Evolutionary conservation across 2,888 invertebrate species (phyloP).

Genomic region (Adineta ricciae): DNA sequence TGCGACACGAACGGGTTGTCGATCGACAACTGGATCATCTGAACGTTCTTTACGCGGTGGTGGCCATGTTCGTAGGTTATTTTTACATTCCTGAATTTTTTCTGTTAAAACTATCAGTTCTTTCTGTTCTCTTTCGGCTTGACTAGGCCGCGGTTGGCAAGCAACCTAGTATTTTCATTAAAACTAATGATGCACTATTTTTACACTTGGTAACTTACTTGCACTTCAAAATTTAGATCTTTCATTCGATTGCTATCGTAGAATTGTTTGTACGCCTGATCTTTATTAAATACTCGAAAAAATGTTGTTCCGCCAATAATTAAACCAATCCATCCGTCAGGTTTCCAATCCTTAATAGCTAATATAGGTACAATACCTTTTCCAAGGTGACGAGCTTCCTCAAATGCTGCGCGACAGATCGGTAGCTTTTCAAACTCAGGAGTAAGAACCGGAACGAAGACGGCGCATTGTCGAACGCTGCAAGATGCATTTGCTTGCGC

Average conservation of each 20-base stretch:
- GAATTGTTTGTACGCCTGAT: not conserved
- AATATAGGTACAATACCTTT: conserved; percentile 10
- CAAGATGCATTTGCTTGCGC: not conserved
- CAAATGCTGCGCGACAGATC: not conserved
- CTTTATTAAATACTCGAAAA: conserved; percentile 17
- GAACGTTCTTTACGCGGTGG: conserved; percentile 18
- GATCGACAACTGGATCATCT: not conserved
- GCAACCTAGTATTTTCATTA: not conserved
- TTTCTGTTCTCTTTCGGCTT: conserved; percentile 17
- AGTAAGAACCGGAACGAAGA: not conserved
- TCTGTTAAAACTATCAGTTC: not conserved
- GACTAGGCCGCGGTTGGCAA: not conserved
- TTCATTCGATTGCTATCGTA: conserved; percentile 20
- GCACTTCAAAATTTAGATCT: not conserved
- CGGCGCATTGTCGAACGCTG: not conserved
- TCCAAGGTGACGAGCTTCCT: conserved; percentile 10
- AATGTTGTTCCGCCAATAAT: conserved; percentile 27
- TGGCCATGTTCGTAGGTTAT: conserved; percentile 31
- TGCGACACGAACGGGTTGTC: conserved; percentile 2
- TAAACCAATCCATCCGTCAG: conserved; percentile 32
- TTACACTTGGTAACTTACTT: too few species aligned
- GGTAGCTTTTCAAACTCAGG: not conserved
- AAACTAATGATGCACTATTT: too few species aligned
- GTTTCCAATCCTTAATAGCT: conserved; percentile 1
- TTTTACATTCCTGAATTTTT: conserved; percentile 32